Evolutionary conservation across 2,113 vertebrate species (phyloP).

Genomic region (Nicator chloris): DNA sequence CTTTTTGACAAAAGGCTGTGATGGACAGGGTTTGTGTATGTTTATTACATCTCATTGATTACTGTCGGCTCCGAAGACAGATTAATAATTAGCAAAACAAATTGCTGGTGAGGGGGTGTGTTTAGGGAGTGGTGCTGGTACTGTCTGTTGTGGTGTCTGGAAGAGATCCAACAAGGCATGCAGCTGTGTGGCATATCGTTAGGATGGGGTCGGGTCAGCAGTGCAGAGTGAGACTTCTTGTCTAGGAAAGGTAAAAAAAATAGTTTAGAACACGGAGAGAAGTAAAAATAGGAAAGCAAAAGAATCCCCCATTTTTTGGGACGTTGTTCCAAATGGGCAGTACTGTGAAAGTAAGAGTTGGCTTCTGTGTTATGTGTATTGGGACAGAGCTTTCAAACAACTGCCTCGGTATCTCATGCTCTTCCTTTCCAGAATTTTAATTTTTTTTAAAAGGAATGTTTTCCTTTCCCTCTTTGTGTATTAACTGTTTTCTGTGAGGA

Average conservation of each 20-base stretch:
- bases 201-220: accelerated
- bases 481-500: background rate
- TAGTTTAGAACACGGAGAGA: background rate
- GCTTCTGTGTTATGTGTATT: background rate
- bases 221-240: background rate
- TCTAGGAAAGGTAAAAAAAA: background rate
- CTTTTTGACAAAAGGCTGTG: background rate
- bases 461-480: background rate
- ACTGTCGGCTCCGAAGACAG: background rate
- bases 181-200: background rate
- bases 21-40: background rate
- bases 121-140: background rate
- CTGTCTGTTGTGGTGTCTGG: background rate
- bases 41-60: constrained; percentile 10
- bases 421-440: background rate
- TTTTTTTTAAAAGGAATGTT: background rate
- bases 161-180: background rate
- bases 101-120: background rate
- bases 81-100: constrained; percentile 23
- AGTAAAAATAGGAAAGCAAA: background rate
- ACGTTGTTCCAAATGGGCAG: background rate
- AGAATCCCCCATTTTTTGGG: background rate
- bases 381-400: background rate
- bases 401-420: background rate
- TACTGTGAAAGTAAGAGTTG: background rate